Percentiles rank a stretch among this genome's conserved stretches.
Conservation (phyloP, 1,140 invertebrate genomes). For the Hyles euphorbiae region DNA sequence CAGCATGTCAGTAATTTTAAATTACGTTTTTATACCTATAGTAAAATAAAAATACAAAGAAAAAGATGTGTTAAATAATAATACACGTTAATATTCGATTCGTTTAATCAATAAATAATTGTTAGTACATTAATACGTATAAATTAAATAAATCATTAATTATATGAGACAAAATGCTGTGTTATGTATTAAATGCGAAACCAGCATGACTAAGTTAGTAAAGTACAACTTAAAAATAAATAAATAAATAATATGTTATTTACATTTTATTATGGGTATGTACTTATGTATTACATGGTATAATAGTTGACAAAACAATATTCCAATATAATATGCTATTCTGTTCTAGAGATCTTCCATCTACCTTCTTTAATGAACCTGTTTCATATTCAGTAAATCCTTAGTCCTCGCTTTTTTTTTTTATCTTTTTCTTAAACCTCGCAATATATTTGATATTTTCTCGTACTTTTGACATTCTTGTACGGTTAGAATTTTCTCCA, state of each 20-base stretch:
- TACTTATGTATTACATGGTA: slow-evolving; percentile 8
- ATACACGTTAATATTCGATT: slow-evolving; percentile 37
- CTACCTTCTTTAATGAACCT: too few species aligned
- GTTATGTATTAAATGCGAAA: slow-evolving; percentile 55
- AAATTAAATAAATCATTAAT: slow-evolving; percentile 37
- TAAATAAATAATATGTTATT: slow-evolving; percentile 57
- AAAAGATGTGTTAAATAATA: background rate
- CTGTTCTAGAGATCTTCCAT: too few species aligned
- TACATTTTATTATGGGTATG: slow-evolving; percentile 39
- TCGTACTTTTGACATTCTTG: too few species aligned
- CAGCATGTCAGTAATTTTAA: too few species aligned
- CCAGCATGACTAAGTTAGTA: slow-evolving; percentile 40
- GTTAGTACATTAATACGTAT: slow-evolving; percentile 48
- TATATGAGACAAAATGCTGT: slow-evolving; percentile 29
- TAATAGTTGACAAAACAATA: slow-evolving; percentile 28
- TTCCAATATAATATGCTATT: too few species aligned
- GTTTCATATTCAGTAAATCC: too few species aligned
- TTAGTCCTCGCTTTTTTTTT: too few species aligned
- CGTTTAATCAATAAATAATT: slow-evolving; percentile 65
- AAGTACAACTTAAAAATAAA: slow-evolving; percentile 34
- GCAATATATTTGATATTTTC: too few species aligned
- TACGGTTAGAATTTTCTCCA: too few species aligned
- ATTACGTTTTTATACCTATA: too few species aligned
- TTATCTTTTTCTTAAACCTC: too few species aligned
- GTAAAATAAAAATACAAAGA: slow-evolving; percentile 12